Conservation (phyloP, 2,888 invertebrate genomes). For the Chymomyza procnemis region DNA sequence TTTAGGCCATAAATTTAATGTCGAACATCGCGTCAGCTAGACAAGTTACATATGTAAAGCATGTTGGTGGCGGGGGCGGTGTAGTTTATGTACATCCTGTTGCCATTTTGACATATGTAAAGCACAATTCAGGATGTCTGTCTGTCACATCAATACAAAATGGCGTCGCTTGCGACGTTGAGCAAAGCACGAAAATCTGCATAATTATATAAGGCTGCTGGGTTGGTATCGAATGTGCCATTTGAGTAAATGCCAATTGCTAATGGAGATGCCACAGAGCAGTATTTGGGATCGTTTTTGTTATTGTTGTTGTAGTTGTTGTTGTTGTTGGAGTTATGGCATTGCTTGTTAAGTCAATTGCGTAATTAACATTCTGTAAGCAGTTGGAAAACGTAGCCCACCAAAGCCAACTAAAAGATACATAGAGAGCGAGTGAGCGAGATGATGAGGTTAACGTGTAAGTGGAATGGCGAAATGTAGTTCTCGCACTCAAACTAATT, state of each 20-base stretch:
- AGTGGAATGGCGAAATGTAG: slow-evolving; percentile 1
- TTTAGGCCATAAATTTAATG: neutral
- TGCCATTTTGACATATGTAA: neutral
- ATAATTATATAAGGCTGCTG: slow-evolving; percentile 36
- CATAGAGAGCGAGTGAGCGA: neutral
- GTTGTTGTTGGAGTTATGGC: slow-evolving; percentile 16
- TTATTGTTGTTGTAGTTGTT: slow-evolving; percentile 20
- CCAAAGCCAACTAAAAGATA: neutral
- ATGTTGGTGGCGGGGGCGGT: neutral
- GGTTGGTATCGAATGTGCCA: neutral
- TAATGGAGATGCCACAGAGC: neutral
- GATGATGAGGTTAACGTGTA: neutral
- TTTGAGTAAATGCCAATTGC: neutral
- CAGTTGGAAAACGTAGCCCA: slow-evolving; percentile 12
- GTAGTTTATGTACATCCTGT: neutral
- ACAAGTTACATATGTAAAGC: neutral
- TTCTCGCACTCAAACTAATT: slow-evolving; percentile 40
- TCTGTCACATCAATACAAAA: slow-evolving; percentile 1
- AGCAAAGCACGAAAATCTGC: slow-evolving; percentile 17
- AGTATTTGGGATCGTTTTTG: neutral
- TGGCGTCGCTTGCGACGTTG: neutral
- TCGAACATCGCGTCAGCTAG: neutral
- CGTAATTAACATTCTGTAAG: slow-evolving; percentile 60
- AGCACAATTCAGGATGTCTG: neutral
- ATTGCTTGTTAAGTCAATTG: slow-evolving; percentile 58